Percentiles rank a stretch among this genome's conserved stretches.
Conservation (phyloP, 30 jellyfish, hydroid and myxozoan genomes). For the Haliclystus octoradiatus region DNA sequence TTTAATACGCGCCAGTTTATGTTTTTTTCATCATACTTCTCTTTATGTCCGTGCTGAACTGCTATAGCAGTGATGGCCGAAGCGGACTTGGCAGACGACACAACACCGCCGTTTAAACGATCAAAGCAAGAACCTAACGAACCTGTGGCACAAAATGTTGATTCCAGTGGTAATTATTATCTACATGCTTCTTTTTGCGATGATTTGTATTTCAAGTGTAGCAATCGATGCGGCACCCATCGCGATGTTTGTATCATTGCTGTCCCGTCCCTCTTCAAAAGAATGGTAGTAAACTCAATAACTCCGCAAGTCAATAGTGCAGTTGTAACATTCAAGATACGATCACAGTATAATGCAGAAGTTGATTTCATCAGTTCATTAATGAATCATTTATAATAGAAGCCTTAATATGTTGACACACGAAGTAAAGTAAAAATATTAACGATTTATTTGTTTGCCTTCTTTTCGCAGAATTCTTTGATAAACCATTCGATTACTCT, state of each 20-base stretch:
- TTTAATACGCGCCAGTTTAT: neutral
- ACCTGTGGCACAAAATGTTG: conserved; percentile 79
- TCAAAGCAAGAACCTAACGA: conserved; percentile 68
- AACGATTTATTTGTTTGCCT: neutral
- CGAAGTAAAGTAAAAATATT: too few relatives aligned
- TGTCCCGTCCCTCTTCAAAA: neutral
- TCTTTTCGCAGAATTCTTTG: conserved; percentile 1
- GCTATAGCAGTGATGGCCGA: conserved; percentile 60
- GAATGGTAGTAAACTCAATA: neutral
- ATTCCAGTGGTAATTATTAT: conserved; percentile 57
- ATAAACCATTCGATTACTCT: conserved; percentile 10
- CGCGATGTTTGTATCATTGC: neutral
- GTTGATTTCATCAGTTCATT: too few relatives aligned
- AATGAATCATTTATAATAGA: too few relatives aligned
- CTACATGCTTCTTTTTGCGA: neutral
- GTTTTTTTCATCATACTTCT: neutral
- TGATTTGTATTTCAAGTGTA: neutral
- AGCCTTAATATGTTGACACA: too few relatives aligned
- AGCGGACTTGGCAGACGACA: conserved; percentile 73
- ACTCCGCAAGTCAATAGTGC: neutral
- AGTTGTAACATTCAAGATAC: neutral
- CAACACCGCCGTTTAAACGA: conserved; percentile 88
- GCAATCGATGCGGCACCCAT: neutral
- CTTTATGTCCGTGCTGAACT: conserved; percentile 2
- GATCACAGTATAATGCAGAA: too few relatives aligned